Conservation (phyloP, 2,113 vertebrate genomes). For the Varanus komodoensis region DNA sequence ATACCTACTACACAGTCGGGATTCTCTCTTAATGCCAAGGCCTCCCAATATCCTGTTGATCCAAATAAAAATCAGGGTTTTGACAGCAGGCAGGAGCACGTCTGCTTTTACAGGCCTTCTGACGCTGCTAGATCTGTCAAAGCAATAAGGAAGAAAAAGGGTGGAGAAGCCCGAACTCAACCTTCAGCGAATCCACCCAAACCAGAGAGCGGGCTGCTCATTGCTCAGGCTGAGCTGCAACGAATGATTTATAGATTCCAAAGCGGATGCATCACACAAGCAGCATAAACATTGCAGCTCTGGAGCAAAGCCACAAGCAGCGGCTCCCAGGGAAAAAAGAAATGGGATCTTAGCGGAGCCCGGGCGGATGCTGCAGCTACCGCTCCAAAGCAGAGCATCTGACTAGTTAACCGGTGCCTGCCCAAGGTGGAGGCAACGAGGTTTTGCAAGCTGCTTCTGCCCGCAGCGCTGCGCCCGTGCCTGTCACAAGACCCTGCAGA, state of each 20-base stretch:
- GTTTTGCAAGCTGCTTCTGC: not conserved
- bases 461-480: not conserved
- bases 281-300: conserved; percentile 1
- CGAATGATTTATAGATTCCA: no score
- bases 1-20: not conserved
- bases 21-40: not conserved
- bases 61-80: not conserved
- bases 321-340: conserved; percentile 48
- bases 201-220: not conserved
- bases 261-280: no score
- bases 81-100: no score
- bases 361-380: no score
- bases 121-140: not conserved
- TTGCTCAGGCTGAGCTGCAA: no score
- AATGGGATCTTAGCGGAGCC: not conserved
- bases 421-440: not conserved
- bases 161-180: no score
- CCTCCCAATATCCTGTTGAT: not conserved
- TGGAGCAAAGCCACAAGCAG: conserved; percentile 58
- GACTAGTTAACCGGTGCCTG: conserved; percentile 59
- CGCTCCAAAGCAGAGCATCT: conserved; percentile 44
- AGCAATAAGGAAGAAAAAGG: not conserved
- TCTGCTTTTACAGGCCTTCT: not conserved
- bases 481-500: conserved; percentile 16
- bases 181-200: not conserved